Evolutionary conservation across 2,797 vertebrate genomes (phyloP).

Genomic region (Lemur catta): DNA sequence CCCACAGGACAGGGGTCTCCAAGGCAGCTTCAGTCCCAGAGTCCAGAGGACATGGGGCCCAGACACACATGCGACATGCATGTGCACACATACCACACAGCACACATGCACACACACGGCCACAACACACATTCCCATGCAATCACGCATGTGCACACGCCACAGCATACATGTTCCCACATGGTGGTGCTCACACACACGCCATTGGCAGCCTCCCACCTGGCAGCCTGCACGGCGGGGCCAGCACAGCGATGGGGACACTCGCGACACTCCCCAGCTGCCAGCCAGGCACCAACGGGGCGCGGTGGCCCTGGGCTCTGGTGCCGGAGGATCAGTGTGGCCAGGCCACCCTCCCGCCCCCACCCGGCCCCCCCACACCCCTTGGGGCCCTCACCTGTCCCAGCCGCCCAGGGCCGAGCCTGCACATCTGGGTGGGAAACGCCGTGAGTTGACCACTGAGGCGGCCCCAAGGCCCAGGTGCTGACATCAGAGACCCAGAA

Average conservation of each 20-base stretch:
- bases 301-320: background rate
- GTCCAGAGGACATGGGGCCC: background rate
- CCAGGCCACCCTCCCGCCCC: rapidly evolving
- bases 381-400: background rate
- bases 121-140: background rate
- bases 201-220: background rate
- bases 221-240: background rate
- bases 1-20: background rate
- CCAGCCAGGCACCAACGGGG: background rate
- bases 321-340: background rate
- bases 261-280: background rate
- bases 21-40: too few relatives aligned
- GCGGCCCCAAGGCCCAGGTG: background rate
- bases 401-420: background rate
- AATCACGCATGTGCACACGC: background rate
- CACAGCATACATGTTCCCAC: background rate
- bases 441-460: too few relatives aligned
- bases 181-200: background rate
- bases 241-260: background rate
- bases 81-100: too few relatives aligned
- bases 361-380: background rate
- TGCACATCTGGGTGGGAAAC: rapidly evolving
- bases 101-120: background rate
- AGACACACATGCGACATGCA: background rate
- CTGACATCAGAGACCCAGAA: background rate